Base-by-base conservation (phyloP, 2,113 vertebrate genomes). In the Hyaena hyaena region DNA sequence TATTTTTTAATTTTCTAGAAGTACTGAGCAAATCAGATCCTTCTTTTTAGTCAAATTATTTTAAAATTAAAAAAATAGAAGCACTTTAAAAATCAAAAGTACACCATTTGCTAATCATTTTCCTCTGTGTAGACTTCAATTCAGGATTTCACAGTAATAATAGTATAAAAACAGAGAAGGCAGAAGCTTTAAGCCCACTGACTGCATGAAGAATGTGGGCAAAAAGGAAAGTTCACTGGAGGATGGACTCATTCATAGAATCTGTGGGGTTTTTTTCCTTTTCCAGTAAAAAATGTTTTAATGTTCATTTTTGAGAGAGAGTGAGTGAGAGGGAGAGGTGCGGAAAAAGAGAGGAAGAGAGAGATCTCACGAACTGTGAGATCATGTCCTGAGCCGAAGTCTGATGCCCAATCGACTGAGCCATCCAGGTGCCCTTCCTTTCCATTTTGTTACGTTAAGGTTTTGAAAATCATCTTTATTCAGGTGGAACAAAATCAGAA, bases 31-130 rank as follows among this genome's bases (percentile, higher is more conserved):
- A 95, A 48, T 76, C 77, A 93, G 48, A 23, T 61, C 7, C 21
- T 61, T 61, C 23, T 61, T 61, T 61, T 61, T 61, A 95, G 53
- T 76, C 73, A 93, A 53, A 77, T 92, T 83, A 50, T 84, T 88
- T 95, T 88, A 77, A 65, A 97, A 85, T 92, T 69, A 91, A 95
- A 95, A 96, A 63, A 96, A 58, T 2, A 58, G 77, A 88, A 93
- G 31, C 39, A 73, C 53, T 95, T 97, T 45, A 94, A 95, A 87
- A 83, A 66, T 50, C 2, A 50, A 45, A 87, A 81, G 84, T 31
- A 66, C 28, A 76, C 66, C 48, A 43, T 91, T 81, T 53, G 31
- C 33, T 81, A 68, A 81, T 77, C 73, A 14, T 95, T 88, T 94
- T 81, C 73, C 50, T 88, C 88, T 9, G 31, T 53, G 68, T 84